These are phyloP conservation scores for Agriotes lineatus DNA, from an alignment of 2,888 invertebrate genomes.

Conservation along the genomic window DNA sequence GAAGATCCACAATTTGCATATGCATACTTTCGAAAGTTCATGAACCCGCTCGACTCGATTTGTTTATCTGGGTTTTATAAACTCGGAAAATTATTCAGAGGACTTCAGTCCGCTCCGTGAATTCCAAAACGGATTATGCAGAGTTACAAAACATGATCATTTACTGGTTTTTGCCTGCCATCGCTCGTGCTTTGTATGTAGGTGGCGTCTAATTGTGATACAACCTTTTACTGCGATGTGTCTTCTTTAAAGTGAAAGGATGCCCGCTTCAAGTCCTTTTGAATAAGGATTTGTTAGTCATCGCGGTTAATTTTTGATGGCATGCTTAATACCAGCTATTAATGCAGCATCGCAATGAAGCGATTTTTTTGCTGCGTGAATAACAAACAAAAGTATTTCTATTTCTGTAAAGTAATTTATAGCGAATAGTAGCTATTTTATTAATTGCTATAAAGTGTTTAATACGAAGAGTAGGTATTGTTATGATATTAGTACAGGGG, in stretches of 20 bases:
- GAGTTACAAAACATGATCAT: not conserved
- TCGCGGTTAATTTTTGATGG: not conserved
- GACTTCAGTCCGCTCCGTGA: too few relatives aligned
- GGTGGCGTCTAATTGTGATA: not conserved
- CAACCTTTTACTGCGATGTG: slow-evolving; percentile 1
- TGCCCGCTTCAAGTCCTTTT: not conserved
- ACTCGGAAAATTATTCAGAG: not conserved
- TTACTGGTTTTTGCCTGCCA: not conserved
- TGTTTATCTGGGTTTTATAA: slow-evolving; percentile 6
- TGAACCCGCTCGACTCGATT: slow-evolving; percentile 14
- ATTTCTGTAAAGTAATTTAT: too few relatives aligned
- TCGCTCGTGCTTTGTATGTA: not conserved
- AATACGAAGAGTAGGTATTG: too few relatives aligned
- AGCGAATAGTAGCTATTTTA: too few relatives aligned
- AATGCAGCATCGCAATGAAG: too few relatives aligned
- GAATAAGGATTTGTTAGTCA: slow-evolving; percentile 1
- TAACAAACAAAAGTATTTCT: too few relatives aligned
- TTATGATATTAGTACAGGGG: too few relatives aligned
- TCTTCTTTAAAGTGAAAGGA: slow-evolving; percentile 22
- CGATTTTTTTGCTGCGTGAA: too few relatives aligned
- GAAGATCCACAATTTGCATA: slow-evolving; percentile 15
- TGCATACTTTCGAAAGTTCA: slow-evolving; percentile 20
- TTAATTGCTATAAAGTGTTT: too few relatives aligned
- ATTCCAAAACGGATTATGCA: not conserved
- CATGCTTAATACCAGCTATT: too few relatives aligned